Conservation (phyloP, 2,113 vertebrate genomes). For the Nibea albiflora region DNA sequence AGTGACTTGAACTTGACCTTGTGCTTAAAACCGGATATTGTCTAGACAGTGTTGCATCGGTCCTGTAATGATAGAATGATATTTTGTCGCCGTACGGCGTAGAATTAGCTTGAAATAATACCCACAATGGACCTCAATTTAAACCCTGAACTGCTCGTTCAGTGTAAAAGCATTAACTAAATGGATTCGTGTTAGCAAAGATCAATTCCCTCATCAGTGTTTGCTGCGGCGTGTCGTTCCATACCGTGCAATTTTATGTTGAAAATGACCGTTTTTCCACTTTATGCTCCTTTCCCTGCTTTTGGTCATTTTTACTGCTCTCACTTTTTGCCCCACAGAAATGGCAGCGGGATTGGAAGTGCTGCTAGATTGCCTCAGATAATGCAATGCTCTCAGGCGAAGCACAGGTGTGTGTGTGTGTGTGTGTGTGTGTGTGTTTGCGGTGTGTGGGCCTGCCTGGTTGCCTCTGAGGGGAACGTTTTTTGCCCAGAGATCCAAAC, state of each 20-base stretch:
- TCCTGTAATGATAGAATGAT: slow-evolving; percentile 4
- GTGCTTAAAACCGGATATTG: not conserved
- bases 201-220: slow-evolving; percentile 56
- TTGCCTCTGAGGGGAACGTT: slow-evolving; percentile 42
- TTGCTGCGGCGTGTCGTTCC: slow-evolving; percentile 44
- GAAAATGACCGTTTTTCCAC: slow-evolving; percentile 54
- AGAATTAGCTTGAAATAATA: slow-evolving; percentile 24
- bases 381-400: slow-evolving; percentile 59
- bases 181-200: slow-evolving; percentile 42
- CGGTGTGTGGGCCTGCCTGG: not conserved
- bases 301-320: slow-evolving; percentile 60
- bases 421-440: slow-evolving; percentile 22
- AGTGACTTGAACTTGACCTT: slow-evolving; percentile 1
- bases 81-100: not conserved
- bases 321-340: slow-evolving; percentile 49
- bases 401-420: slow-evolving; percentile 50
- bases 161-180: slow-evolving; percentile 36
- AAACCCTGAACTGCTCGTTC: slow-evolving; percentile 15
- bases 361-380: slow-evolving; percentile 69
- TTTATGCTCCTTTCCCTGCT: slow-evolving; percentile 41
- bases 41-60: not conserved
- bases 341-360: slow-evolving; percentile 43
- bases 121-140: slow-evolving; percentile 18
- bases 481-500: slow-evolving; percentile 50
- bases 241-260: slow-evolving; percentile 36